Evolutionary conservation across 2,888 invertebrate genomes (phyloP).

Genomic region (Dynastes tityus): DNA sequence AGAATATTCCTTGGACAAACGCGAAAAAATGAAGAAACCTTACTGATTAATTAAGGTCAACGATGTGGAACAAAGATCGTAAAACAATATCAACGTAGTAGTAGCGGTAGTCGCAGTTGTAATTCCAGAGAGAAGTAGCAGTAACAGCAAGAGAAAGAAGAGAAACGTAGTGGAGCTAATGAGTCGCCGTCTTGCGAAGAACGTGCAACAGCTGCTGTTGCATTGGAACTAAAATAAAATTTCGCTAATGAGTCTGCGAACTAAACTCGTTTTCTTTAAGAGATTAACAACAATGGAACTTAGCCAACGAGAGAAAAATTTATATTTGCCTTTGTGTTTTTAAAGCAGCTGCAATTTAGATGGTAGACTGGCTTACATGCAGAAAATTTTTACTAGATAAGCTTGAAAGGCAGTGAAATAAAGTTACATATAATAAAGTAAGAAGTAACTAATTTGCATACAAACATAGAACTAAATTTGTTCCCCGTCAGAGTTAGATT

Average conservation of each 20-base stretch:
- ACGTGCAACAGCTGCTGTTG: conserved; percentile 52
- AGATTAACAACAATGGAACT: not conserved
- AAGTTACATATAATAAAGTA: too few species aligned
- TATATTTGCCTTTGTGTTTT: not conserved
- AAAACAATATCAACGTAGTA: not conserved
- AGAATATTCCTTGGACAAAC: not conserved
- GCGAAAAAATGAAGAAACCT: not conserved
- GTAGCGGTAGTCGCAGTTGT: not conserved
- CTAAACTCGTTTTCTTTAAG: not conserved
- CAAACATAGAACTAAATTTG: too few species aligned
- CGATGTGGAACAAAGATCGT: not conserved
- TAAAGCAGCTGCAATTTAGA: not conserved
- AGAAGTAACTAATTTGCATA: too few species aligned
- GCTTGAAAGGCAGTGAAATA: too few species aligned
- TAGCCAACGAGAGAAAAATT: conserved; percentile 1
- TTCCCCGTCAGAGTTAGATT: too few species aligned
- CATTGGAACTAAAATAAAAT: conserved; percentile 56
- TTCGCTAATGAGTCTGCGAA: conserved; percentile 52
- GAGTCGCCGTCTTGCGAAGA: conserved; percentile 43
- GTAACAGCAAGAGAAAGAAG: conserved; percentile 2
- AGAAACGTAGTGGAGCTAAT: conserved; percentile 47
- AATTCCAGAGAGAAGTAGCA: not conserved
- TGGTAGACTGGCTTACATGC: too few species aligned
- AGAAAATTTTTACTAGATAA: too few species aligned
- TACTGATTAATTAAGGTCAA: conserved; percentile 13